Evolutionary conservation across 37 sponge, comb jelly and placozoan genomes (phyloP), one percentile per base, ranked within the genome.

Genomic region (Diacarnus erythraeanus): DNA sequence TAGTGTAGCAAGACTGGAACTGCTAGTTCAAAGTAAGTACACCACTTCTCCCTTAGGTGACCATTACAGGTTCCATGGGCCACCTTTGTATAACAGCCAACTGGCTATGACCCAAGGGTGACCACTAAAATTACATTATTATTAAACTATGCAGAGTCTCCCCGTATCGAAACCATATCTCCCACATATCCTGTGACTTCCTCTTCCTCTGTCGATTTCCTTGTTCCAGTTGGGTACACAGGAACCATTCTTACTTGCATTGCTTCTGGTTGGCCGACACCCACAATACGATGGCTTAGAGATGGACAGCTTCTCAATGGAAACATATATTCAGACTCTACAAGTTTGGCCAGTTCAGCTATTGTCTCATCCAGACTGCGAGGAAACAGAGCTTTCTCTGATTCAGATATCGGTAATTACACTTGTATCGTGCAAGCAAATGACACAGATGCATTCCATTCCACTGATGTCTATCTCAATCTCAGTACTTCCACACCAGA

Each of bases 161-260:
- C 58, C 1, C 36, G 1, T 15, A 69, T 80, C 60, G 38, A 70
- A 35, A 58, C 61, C 42, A 71, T 80, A 5, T 71, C 3, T 44
- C 38, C 75, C 37, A 6, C 65, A 39, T 34, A 18, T 51, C 71
- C 56, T 1, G 17, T 47, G 9, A 21, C 66, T 0, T 21, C 73
- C 31, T 44, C 67, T 3, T 51, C 66, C 56, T 10, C 74, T 4
- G 10, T 42, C 38, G 1, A 26, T 37, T 82, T 43, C 54, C 35
- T 29, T 29, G 65, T 82, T 23, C 83, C 74, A n/a, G 6, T 34
- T 18, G 38, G 35, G 15, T 63, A 60, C 81, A 22, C 54, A 18
- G 83, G 83, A 0, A 2, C 8, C n/a, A 67, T 60, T 39, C 73
- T 85, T 22, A 77, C 72, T 27, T 85, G 85, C 54, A 60, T 34